Base-by-base conservation (phyloP, 2,888 invertebrate species). In the Eumacrocentrus americanus region DNA sequence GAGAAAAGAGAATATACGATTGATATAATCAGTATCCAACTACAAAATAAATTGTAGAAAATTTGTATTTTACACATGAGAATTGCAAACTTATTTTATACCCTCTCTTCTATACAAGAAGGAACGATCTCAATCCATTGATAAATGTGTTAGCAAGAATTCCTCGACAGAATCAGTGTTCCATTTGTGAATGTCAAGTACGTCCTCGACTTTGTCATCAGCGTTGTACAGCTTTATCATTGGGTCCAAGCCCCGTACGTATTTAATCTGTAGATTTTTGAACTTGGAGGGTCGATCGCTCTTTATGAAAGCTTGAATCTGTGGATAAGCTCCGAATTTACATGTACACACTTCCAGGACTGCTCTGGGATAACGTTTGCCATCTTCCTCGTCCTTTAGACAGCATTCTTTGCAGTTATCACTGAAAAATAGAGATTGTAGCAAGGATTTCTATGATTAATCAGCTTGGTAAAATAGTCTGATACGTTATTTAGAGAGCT, bases 91-190 rank as follows among this genome's bases (percentile, higher is more conserved):
- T n/a, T n/a, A n/a, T n/a, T n/a, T n/a, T n/a, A n/a, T n/a, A n/a
- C n/a, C n/a, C n/a, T n/a, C n/a, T n/a, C n/a, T n/a, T n/a, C n/a
- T n/a, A n/a, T n/a, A n/a, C n/a, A n/a, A n/a, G n/a, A n/a, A n/a
- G n/a, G n/a, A n/a, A n/a, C n/a, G n/a, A n/a, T n/a, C n/a, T n/a
- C n/a, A n/a, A n/a, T n/a, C n/a, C n/a, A n/a, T n/a, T n/a, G n/a
- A n/a, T n/a, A 98, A 85, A 85, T 95, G 92, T 34, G 95, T 92
- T 69, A 90, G 91, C 68, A 99, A 87, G 83, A 98, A 99, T 81
- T 98, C 97, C 78, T 95, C 94, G 2, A 99, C 92, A 0, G 97
- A 93, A 81, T 99, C 98, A 0, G 98, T 98, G 81, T 98, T 94
- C 98, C 98, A 98, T 78, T 97, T 97, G 72, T 96, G 95, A 76